Base-by-base conservation (phyloP, 2,888 invertebrate genomes). In the Chironomus tentans region DNA sequence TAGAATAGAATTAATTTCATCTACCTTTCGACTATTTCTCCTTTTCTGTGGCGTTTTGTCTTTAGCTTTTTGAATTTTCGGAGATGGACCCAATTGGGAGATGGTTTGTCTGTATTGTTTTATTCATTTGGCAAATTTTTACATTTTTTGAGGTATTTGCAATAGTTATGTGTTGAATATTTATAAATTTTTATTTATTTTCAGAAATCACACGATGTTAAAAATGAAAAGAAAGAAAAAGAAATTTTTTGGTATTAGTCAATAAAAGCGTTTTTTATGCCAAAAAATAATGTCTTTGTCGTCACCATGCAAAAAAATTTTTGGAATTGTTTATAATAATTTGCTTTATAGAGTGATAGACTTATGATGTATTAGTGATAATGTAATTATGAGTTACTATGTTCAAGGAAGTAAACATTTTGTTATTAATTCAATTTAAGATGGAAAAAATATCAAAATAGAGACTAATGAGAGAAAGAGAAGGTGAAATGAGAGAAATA, bases 21-120 rank as follows among this genome's bases (percentile, higher is more conserved):
- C 77, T 78, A 84, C 84, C 82, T 84, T 83, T 78, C 83, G 82
- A 77, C 82, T 82, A 10, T 82, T 81, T 70, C 82, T 80, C 71
- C 84, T 78, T 78, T 84, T 84, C 61, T 80, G 79, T 12, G 82
- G 81, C 47, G 82, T 82, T 22, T 84, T 84, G 28, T 84, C 84
- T 79, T 84, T 84, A 72, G 79, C 78, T 80, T 83, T 84, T 24
- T 69, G 48, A n/a, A 28, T 48, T 21, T 46, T n/a, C n/a, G 48
- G 50, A 10, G 76, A 69, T 15, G 61, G 4, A 15, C 68, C 21
- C 38, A 38, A 38, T 10, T 38, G 38, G 38, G 38, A 7, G 10
- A 74, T 68, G 4, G 74, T 74, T 74, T 74, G 74, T 68, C 74
- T 65, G 24, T 24, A 21, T 65, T 13, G 4, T 22, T 18, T 21